Base-by-base conservation (phyloP, 2,888 invertebrate species). In the Sarcophaga rosellei region DNA sequence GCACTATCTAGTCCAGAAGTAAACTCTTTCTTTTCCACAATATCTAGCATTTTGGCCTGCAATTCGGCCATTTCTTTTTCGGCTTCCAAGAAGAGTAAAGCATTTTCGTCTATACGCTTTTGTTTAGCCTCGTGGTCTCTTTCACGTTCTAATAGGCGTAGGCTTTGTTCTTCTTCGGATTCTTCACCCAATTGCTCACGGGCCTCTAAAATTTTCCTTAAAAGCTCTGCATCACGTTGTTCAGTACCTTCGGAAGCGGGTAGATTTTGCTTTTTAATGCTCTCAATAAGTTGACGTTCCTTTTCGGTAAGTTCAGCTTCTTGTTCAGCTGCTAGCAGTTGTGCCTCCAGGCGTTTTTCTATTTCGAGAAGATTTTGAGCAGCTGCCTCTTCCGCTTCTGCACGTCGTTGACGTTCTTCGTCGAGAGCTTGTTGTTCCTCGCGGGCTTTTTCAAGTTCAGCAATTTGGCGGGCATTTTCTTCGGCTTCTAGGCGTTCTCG, bases 1-100 rank as follows among this genome's bases (percentile, higher is more conserved):
- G 90, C 89, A 70, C 90, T 90, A 25, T 90, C 89, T 23, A 88
- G 77, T 23, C 84, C 80, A 0, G 82, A 73, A 11, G 62, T 70
- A 45, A 44, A 73, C 1, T 87, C 86, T 4, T 83, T 57, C 17
- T 77, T 82, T 0, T 88, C 85, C 12, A 88, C 88, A 3, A 88
- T 89, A 68, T 91, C 90, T 4, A 90, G 81, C 85, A 88, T 88
- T 44, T 89, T 89, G 12, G 90, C 90, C 20, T 92, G 91, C 78
- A 92, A 62, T 73, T 90, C 90, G 15, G 91, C 92, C 92, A 93
- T 92, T 88, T 92, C 91, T 81, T 90, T 90, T 79, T 92, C 92
- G 21, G 93, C 93, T 82, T 92, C 91, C 68, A 92, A 84, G 57
- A 92, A 91, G 1, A 90, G 88, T 0, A 91, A 89, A 0, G 92